Conservation (phyloP, 37 sponge, comb jelly and placozoan genomes). For the Spongia lamella region DNA sequence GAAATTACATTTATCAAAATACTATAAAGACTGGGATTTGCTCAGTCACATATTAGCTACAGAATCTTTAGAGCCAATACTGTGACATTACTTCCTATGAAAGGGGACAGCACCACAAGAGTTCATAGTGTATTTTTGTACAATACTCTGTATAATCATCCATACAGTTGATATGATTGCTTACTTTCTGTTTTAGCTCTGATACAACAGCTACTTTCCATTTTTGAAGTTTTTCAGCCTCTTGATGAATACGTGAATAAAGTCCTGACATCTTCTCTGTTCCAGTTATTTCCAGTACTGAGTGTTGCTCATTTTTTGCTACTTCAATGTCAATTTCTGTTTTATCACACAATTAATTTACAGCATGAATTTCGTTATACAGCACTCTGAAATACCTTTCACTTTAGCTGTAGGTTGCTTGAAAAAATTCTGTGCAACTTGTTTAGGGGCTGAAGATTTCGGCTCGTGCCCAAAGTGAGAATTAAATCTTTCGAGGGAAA, state of each 20-base stretch:
- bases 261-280: conserved; percentile 60
- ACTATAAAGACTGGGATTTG: no score
- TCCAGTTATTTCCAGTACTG: neutral
- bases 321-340: neutral
- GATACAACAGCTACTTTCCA: conserved; percentile 89
- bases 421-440: neutral
- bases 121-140: no score
- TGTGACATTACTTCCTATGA: no score
- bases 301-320: neutral
- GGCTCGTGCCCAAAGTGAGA: neutral
- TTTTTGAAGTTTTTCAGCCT: conserved; percentile 92
- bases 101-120: no score
- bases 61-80: no score
- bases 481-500: no score
- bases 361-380: neutral
- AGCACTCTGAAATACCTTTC: neutral
- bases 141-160: no score
- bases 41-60: no score
- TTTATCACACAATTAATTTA: neutral
- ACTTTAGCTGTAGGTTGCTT: neutral
- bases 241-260: conserved; percentile 78
- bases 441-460: neutral
- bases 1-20: no score
- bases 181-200: conserved; percentile 79
- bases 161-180: neutral